Conservation (phyloP, 2,113 vertebrate genomes). For the Murina feae region DNA sequence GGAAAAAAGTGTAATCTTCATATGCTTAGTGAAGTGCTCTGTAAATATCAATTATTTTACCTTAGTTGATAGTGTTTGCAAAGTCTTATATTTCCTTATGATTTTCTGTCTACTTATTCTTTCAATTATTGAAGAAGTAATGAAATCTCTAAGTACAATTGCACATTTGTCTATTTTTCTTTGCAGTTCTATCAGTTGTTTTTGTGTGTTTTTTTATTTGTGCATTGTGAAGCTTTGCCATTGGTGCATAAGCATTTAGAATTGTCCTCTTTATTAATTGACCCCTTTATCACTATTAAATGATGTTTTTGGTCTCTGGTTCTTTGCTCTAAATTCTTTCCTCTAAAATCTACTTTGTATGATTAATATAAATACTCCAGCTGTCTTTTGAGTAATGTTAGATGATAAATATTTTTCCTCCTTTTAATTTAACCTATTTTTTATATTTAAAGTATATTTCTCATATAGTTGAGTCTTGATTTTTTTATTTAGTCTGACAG, state of each 20-base stretch:
- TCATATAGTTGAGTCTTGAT: background rate
- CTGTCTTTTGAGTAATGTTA: background rate
- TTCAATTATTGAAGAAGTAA: background rate
- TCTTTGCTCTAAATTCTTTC: background rate
- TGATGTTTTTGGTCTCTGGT: background rate
- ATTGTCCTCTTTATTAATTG: background rate
- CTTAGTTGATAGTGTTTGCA: background rate
- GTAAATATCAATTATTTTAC: background rate
- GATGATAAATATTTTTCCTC: background rate
- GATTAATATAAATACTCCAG: background rate
- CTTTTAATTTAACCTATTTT: background rate
- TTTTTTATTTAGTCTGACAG: background rate
- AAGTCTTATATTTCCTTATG: background rate
- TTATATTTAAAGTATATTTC: background rate
- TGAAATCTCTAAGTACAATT: background rate
- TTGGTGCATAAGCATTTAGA: background rate
- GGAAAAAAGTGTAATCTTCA: background rate
- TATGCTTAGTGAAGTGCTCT: background rate
- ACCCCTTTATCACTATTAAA: background rate
- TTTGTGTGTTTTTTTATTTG: background rate
- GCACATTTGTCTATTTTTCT: background rate
- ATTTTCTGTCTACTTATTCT: conserved; percentile 9
- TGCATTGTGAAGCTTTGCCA: background rate
- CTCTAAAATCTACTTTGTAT: background rate
- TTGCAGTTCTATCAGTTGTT: background rate